Conservation (phyloP, 2,797 vertebrate species). For the Typhlichthys eigenmanni region DNA sequence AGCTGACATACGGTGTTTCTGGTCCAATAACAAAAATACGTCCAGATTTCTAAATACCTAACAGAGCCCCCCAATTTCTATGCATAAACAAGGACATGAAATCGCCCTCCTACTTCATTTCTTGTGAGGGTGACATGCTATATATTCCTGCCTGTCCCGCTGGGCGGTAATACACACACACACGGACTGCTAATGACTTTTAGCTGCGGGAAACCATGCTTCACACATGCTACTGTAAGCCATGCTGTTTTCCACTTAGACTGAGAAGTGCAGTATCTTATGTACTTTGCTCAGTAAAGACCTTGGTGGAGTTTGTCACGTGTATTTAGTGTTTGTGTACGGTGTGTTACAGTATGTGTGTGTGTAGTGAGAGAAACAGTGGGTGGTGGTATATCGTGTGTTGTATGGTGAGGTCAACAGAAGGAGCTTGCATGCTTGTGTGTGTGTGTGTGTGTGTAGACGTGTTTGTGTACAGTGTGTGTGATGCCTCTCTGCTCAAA, state of each 20-base stretch:
- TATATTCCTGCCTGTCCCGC: constrained; percentile 38
- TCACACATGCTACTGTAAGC: constrained; percentile 40
- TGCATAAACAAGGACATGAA: background rate
- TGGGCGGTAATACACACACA: constrained; percentile 43
- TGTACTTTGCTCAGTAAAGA: constrained; percentile 12
- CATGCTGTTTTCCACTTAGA: constrained; percentile 44
- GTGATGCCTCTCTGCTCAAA: no score
- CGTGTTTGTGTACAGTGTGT: no score
- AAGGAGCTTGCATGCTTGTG: background rate
- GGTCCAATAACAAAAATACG: no score
- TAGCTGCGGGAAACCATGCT: constrained; percentile 42
- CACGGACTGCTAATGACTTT: constrained; percentile 56
- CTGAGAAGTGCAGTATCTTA: constrained; percentile 10
- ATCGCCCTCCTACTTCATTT: background rate
- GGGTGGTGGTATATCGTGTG: background rate
- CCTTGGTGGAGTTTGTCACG: constrained; percentile 2
- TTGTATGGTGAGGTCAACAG: background rate
- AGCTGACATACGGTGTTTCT: no score
- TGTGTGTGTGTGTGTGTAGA: no score
- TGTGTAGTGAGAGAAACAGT: no score
- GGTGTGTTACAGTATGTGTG: background rate
- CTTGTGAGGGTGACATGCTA: background rate
- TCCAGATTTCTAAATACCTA: no score
- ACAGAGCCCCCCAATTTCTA: no score
- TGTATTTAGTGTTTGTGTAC: background rate